phyloP scores from a whole-genome alignment of 2,113 vertebrate genomes.

The Alligator mississippiensis region DNA sequence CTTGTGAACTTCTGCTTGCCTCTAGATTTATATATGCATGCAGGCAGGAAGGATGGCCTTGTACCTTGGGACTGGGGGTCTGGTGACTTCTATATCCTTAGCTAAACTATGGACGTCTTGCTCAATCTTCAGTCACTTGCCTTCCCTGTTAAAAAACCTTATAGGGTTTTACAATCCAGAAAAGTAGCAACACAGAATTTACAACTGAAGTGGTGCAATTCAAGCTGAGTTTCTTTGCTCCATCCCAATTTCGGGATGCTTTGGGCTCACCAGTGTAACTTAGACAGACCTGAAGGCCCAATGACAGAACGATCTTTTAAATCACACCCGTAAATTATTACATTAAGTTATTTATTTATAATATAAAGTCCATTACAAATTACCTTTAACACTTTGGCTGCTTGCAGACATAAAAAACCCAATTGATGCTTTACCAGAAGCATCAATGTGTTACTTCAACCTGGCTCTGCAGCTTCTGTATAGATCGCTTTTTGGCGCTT shows the following conservation, averaged over 20 bases:
- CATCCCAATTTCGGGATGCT: neutral
- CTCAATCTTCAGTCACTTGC: neutral
- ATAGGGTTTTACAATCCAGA: neutral
- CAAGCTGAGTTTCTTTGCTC: neutral
- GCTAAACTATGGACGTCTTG: neutral
- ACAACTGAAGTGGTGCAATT: neutral
- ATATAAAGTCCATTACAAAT: neutral
- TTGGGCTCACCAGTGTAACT: neutral
- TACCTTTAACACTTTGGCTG: neutral
- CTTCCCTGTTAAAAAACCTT: neutral
- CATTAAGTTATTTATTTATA: neutral
- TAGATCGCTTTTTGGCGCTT: too few species aligned
- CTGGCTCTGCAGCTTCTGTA: too few species aligned
- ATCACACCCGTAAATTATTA: neutral
- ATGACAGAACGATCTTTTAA: neutral
- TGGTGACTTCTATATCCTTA: neutral
- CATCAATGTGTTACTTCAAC: too few species aligned
- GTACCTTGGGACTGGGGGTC: neutral
- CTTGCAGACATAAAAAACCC: neutral
- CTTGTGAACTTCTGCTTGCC: accelerated
- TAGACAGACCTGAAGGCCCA: neutral
- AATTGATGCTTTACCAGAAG: neutral
- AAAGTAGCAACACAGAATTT: neutral
- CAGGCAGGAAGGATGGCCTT: neutral
- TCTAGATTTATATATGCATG: neutral